phyloP scores from a whole-genome alignment of 2,888 invertebrate genomes.

The Cinara cedri region DNA sequence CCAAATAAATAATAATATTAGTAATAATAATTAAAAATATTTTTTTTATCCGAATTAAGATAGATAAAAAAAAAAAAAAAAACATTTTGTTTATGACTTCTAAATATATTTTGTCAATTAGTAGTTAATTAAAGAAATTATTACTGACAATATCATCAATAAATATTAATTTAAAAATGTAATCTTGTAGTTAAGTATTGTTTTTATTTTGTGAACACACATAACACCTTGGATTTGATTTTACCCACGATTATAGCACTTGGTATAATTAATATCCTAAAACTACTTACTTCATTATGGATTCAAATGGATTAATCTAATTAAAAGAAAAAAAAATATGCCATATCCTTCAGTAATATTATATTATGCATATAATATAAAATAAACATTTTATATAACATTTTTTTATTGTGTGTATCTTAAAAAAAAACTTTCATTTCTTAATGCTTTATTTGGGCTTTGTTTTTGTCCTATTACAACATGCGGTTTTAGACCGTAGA shows the following conservation, averaged over 20 bases:
- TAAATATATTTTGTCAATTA: background rate
- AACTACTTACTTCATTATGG: constrained; percentile 26
- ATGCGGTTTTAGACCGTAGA: constrained; percentile 36
- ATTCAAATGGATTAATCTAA: constrained; percentile 26
- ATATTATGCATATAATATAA: constrained; percentile 1
- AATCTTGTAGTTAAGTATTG: background rate
- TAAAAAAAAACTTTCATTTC: constrained; percentile 33
- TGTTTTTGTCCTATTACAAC: constrained; percentile 53
- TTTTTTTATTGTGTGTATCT: constrained; percentile 29
- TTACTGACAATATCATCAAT: background rate
- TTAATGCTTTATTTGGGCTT: constrained; percentile 54
- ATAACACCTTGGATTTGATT: background rate
- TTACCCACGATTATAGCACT: background rate
- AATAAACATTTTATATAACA: constrained; percentile 4
- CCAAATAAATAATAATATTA: no score
- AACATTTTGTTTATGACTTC: no score
- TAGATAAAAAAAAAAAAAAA: no score
- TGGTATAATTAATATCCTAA: constrained; percentile 8
- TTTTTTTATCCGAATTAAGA: no score
- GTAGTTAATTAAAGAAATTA: constrained; percentile 10
- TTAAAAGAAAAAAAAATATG: background rate
- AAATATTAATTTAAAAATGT: background rate
- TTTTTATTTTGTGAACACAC: constrained; percentile 5
- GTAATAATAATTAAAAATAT: no score
- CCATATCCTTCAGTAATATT: constrained; percentile 16